Percentiles rank a stretch among this genome's conserved stretches.
Evolutionary conservation across 2,113 vertebrate species (phyloP).

Genomic region (Tichodroma muraria): DNA sequence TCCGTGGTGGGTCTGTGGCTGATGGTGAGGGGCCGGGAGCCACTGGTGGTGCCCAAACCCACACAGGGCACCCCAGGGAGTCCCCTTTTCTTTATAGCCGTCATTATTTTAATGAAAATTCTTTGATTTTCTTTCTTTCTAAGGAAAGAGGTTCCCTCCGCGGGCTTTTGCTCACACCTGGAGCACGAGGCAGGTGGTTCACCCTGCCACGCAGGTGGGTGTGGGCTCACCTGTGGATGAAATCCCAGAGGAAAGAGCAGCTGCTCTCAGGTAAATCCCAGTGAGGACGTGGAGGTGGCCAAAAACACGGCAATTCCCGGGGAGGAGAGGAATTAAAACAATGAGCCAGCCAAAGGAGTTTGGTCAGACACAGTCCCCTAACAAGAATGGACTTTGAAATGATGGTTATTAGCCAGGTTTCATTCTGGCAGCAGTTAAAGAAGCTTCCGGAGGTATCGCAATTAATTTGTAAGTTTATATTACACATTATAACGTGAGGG

Average conservation of each 20-base stretch:
- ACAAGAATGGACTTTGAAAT: not conserved
- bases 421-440: slow-evolving; percentile 11
- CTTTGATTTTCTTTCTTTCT: not conserved
- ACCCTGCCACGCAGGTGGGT: too few species aligned
- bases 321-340: not conserved
- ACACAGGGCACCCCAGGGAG: rapidly evolving
- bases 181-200: not conserved
- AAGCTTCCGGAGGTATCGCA: not conserved
- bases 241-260: not conserved
- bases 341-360: not conserved
- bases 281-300: rapidly evolving
- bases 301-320: rapidly evolving
- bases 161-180: rapidly evolving
- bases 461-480: slow-evolving; percentile 33
- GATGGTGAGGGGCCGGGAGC: not conserved
- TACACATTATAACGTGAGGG: not conserved
- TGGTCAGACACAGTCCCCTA: not conserved
- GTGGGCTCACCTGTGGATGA: not conserved
- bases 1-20: not conserved
- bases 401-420: not conserved
- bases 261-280: not conserved
- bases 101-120: not conserved
- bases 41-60: not conserved
- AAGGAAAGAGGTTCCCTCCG: not conserved
- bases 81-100: not conserved